Conservation (phyloP, 2,888 invertebrate genomes). For the Brachypterus glaber region DNA sequence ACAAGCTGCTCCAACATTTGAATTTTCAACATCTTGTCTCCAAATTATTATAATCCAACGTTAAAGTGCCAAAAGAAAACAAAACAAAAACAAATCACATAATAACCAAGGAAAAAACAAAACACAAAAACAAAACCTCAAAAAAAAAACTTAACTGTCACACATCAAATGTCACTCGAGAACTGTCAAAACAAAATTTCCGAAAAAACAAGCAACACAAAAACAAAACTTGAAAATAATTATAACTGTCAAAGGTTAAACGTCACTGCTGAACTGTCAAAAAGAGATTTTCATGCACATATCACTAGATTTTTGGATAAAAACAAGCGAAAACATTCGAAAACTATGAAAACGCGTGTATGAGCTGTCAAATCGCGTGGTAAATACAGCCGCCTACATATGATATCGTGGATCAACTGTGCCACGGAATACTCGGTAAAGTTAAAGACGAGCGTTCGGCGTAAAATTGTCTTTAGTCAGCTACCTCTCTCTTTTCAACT, state of each 20-base stretch:
- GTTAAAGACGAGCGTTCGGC: too few relatives aligned
- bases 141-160: not conserved
- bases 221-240: too few relatives aligned
- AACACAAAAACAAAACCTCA: not conserved
- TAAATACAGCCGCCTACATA: conserved; percentile 25
- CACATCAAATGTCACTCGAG: conserved; percentile 3
- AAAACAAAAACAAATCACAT: conserved; percentile 10
- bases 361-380: too few relatives aligned
- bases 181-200: too few relatives aligned
- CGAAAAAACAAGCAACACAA: too few relatives aligned
- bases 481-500: too few relatives aligned
- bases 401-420: conserved; percentile 29
- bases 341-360: too few relatives aligned
- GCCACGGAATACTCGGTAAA: conserved; percentile 20
- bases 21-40: conserved; percentile 57
- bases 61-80: conserved; percentile 11
- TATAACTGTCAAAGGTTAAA: too few relatives aligned
- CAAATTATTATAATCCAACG: conserved; percentile 20
- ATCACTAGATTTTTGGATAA: too few relatives aligned
- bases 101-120: not conserved
- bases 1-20: conserved; percentile 68
- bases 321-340: too few relatives aligned
- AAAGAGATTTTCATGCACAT: too few relatives aligned
- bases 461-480: too few relatives aligned
- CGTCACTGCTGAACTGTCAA: conserved; percentile 18